Conservation (phyloP, 2,888 invertebrate species). For the Metallyticus violacea region DNA sequence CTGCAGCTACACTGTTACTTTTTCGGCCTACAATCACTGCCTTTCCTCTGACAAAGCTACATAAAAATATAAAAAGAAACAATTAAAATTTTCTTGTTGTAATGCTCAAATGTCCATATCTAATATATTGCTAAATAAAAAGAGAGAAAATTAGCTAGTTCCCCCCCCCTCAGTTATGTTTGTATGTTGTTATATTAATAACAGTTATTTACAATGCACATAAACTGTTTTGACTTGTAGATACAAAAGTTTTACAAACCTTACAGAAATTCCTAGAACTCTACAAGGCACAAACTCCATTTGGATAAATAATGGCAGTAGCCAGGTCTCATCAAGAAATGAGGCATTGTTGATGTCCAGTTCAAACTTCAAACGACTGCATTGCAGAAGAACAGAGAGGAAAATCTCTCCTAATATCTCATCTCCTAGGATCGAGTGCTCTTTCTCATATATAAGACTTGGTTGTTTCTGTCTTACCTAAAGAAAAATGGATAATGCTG, state of each 20-base stretch:
- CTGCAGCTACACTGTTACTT: conserved; percentile 59
- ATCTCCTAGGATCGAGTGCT: conserved; percentile 54
- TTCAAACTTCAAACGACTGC: conserved; percentile 51
- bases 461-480: conserved; percentile 1
- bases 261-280: conserved; percentile 58
- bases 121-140: too few species aligned
- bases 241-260: conserved; percentile 43
- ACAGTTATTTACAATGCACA: not conserved
- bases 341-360: conserved; percentile 55
- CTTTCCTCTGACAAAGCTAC: conserved; percentile 57
- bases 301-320: conserved; percentile 52
- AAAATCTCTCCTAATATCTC: conserved; percentile 61
- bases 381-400: conserved; percentile 54
- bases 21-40: conserved; percentile 58
- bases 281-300: conserved; percentile 62
- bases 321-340: conserved; percentile 63
- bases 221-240: not conserved
- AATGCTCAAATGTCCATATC: not conserved
- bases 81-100: not conserved
- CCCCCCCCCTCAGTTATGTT: not conserved
- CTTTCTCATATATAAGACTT: not conserved
- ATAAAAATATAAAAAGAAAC: conserved; percentile 21
- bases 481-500: not conserved
- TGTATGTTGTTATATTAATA: not conserved
- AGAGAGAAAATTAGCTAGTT: not conserved